Percentiles rank a stretch among this genome's conserved stretches.
phyloP scores from a whole-genome alignment of 2,888 invertebrate genomes.

The Trachelus iudaicus region DNA sequence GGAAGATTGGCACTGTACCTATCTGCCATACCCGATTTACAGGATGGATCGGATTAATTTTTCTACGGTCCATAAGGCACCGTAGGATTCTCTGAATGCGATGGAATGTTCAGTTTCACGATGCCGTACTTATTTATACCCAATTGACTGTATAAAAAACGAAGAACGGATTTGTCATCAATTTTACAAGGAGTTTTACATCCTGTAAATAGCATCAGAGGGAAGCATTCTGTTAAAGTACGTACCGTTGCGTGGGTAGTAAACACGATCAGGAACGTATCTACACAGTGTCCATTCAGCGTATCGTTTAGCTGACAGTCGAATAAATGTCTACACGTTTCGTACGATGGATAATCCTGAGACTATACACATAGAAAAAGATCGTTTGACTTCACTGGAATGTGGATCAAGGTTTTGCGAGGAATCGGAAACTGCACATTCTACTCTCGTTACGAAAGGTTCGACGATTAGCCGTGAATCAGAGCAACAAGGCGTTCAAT shows the following conservation, averaged over 20 bases:
- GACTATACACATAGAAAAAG: neutral
- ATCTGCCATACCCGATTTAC: neutral
- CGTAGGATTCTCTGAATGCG: neutral
- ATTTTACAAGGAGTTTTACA: neutral
- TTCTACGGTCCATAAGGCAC: neutral
- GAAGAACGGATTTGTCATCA: neutral
- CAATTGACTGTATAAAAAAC: neutral
- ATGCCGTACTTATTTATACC: neutral
- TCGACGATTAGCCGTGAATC: constrained; percentile 4
- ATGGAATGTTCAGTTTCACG: neutral
- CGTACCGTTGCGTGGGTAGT: neutral
- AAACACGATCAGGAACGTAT: neutral
- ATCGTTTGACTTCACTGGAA: neutral
- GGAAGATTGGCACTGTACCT: neutral
- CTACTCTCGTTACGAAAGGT: neutral
- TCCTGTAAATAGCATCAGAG: neutral
- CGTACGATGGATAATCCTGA: neutral
- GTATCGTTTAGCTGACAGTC: neutral
- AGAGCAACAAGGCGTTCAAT: neutral
- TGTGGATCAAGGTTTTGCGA: neutral
- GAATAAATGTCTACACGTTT: neutral
- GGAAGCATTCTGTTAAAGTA: neutral
- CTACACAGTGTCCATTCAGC: neutral
- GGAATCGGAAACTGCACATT: neutral
- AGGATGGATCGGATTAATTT: neutral